Evolutionary conservation across 2,113 vertebrate genomes (phyloP), one percentile per base, ranked within the genome.

Genomic region (Beaufortia kweichowensis): DNA sequence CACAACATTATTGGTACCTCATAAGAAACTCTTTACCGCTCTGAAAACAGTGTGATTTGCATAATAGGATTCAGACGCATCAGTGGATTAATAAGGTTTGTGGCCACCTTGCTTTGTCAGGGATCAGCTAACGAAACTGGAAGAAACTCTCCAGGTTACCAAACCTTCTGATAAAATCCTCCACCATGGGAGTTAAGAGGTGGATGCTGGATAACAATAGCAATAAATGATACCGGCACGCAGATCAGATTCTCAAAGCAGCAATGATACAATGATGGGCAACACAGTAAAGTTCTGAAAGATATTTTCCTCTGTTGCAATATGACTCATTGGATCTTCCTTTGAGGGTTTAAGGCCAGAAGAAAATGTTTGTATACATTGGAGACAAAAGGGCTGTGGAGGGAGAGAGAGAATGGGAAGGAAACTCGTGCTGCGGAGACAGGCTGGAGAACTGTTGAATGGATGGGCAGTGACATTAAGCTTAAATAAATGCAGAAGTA

Each of bases 401-500:
- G 26, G n/a, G 35, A 23, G 28, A 24, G 14, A n/a, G 17, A 4
- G 35, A 29, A 12, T n/a, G 48, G 19, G 12, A 10, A 66, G 41
- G 56, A 46, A 62, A 17, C 53, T 69, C 35, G 70, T 80, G 64
- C 21, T 50, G 65, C 43, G 31, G 60, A 74, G 61, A 53, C 19
- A 2, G 39, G 67, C 53, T 61, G 56, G 39, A 53, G 59, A 79
- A 46, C 60, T 75, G 64, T 62, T 63, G 48, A 78, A 64, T 48
- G 60, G 50, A 48, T 41, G 19, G 46, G 33, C 63, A 61, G 50
- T 41, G 59, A 83, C 72, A 77, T 28, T 59, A 43, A 61, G 59
- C 67, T 75, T 35, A 71, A 83, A 83, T 68, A 85, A 62, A 85
- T 66, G 67, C 67, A 79, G 56, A 56, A 73, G 63, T 74, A 48